A percentile compares a stretch with the other conserved stretches of the same genome.
Conservation (phyloP, 2,797 vertebrate species). For the Kryptopterus vitreolus region DNA sequence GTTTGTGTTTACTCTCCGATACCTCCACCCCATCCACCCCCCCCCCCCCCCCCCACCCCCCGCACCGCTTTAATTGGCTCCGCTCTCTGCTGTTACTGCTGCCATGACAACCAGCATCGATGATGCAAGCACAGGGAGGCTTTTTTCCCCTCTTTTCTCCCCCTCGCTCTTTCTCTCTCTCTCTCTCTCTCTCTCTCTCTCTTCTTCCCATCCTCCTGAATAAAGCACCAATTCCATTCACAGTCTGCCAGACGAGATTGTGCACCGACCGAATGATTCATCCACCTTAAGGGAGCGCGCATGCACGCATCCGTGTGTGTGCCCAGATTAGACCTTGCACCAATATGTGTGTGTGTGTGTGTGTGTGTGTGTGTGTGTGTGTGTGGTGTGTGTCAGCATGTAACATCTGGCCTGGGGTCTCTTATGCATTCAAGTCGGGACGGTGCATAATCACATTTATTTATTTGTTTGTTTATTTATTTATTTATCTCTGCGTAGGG, state of each 20-base stretch:
- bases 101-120: constrained; percentile 69
- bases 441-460: too few species aligned
- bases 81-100: constrained; percentile 66
- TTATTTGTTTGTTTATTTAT: too few species aligned
- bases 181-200: constrained; percentile 22
- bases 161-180: constrained; percentile 25
- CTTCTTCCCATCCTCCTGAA: constrained; percentile 6
- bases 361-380: too few species aligned
- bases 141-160: too few species aligned
- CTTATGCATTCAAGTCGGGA: too few species aligned
- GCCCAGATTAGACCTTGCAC: neutral
- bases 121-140: constrained; percentile 57
- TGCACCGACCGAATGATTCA: constrained; percentile 1
- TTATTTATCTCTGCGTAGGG: too few species aligned
- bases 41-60: constrained; percentile 19
- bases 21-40: constrained; percentile 35
- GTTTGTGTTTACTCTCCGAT: constrained; percentile 41
- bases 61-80: constrained; percentile 63
- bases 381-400: too few species aligned
- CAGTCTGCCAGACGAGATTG: constrained; percentile 5
- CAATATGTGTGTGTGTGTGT: too few species aligned
- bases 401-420: neutral
- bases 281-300: neutral
- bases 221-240: constrained; percentile 45
- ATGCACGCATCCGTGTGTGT: neutral